phyloP scores from a whole-genome alignment of 2,888 invertebrate species.

The Monopis laevigella region DNA sequence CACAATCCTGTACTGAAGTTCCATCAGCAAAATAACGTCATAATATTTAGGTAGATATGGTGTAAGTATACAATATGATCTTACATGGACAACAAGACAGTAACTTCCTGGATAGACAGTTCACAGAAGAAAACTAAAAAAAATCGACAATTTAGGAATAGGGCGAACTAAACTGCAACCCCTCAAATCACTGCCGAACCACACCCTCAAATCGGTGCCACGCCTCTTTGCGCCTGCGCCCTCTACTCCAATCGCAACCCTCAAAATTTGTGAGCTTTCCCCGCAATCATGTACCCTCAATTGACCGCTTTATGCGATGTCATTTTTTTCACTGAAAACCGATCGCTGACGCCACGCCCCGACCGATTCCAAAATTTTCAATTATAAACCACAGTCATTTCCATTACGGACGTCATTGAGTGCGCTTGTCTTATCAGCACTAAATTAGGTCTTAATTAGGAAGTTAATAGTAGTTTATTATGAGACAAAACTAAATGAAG shows the following conservation, averaged over 20 bases:
- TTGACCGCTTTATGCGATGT: conserved; percentile 54
- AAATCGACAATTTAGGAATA: too few relatives aligned
- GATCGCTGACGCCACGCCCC: conserved; percentile 51
- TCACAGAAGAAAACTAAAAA: too few relatives aligned
- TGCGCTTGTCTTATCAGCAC: conserved; percentile 27
- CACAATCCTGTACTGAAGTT: too few relatives aligned
- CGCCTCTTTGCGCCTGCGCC: conserved; percentile 47
- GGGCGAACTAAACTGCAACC: too few relatives aligned
- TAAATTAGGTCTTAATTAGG: conserved; percentile 11
- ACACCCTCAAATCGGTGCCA: conserved; percentile 52
- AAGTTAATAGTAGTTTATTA: conserved; percentile 17
- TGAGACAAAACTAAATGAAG: conserved; percentile 17
- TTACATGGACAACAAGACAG: too few relatives aligned
- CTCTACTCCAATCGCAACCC: conserved; percentile 34
- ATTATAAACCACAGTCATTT: conserved; percentile 34
- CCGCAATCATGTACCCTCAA: conserved; percentile 44
- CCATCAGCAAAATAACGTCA: too few relatives aligned
- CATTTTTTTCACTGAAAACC: conserved; percentile 57
- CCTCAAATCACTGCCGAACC: conserved; percentile 62
- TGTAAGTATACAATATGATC: too few relatives aligned
- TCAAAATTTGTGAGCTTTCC: conserved; percentile 19
- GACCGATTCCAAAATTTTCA: conserved; percentile 20
- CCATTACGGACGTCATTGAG: conserved; percentile 29
- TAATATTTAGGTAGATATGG: too few relatives aligned
- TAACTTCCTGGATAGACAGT: too few relatives aligned